These are phyloP conservation scores for Amorpha juglandis DNA, from an alignment of 2,888 invertebrate species.

Conservation along the genomic window DNA sequence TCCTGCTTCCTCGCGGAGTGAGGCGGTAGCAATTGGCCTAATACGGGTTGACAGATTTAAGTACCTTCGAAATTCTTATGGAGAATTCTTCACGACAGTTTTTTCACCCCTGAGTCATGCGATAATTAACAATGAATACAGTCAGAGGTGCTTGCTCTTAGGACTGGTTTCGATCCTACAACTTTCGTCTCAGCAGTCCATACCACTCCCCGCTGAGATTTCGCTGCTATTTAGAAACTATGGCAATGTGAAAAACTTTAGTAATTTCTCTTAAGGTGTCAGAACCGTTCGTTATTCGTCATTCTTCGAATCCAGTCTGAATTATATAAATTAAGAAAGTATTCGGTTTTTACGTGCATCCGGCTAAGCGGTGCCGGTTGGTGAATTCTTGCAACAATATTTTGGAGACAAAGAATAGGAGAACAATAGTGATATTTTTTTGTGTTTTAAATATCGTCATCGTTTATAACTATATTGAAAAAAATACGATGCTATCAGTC, in stretches of 20 bases:
- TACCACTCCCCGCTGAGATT: too few species aligned
- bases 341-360: constrained; percentile 48
- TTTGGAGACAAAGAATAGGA: constrained; percentile 27
- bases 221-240: constrained; percentile 32
- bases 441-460: constrained; percentile 9
- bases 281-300: constrained; percentile 61
- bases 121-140: too few species aligned
- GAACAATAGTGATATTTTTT: constrained; percentile 50
- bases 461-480: background rate
- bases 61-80: too few species aligned
- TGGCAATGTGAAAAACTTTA: constrained; percentile 57
- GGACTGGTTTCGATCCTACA: too few species aligned
- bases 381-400: constrained; percentile 42
- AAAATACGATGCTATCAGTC: background rate
- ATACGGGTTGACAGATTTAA: too few species aligned
- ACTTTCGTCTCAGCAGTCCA: too few species aligned
- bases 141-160: too few species aligned
- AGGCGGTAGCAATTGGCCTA: too few species aligned
- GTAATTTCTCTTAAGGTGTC: constrained; percentile 59
- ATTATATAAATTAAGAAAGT: constrained; percentile 56
- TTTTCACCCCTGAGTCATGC: too few species aligned
- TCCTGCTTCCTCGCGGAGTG: too few species aligned
- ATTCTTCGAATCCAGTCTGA: constrained; percentile 51
- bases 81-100: too few species aligned
- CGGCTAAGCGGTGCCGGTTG: constrained; percentile 33